Evolutionary conservation across 2,113 vertebrate genomes (phyloP), one percentile per base, ranked within the genome.

Genomic region (Heterotilapia buettikoferi): DNA sequence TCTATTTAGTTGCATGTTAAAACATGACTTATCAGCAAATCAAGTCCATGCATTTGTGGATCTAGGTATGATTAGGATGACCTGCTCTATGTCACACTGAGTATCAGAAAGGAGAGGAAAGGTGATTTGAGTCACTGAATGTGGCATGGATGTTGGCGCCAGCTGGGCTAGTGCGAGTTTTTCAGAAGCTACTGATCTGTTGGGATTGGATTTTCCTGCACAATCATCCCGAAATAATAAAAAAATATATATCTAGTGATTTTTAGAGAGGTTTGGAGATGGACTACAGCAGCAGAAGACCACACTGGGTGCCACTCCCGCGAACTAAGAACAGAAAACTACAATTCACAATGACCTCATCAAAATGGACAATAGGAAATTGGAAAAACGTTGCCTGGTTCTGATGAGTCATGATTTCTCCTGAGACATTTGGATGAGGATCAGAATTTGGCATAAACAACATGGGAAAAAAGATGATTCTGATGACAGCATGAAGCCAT

Each of bases 161-260:
- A 68, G 33, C 11, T 14, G 11, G 19, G 36, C 7, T 68, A 21
- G 63, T 68, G 33, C 1, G n/a, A 6, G 21, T 6, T 26, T 73
- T 73, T 45, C 38, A 45, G 0, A 73, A 45, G 40, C 38, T 73
- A 26, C 68, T 73, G 38, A 73, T 73, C 8, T 45, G 21, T 45
- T 73, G 21, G 9, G 59, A 63, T 63, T 63, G 13, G 38, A 45
- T 73, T 73, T 26, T 73, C 68, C 13, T 43, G 40, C 21, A 26
- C 21, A 73, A 73, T 16, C 8, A 3, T 43, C 2, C 13, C 7
- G 0, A 43, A 73, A 45, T 26, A 43, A 26, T 1, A 33, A 33
- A 1, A 59, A 13, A 33, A n/a, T 0, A 36, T 38, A n/a, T n/a
- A 43, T 14, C 0, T 43, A 43, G 38, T 9, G 36, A 24, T 9